Conservation (phyloP, 2,113 vertebrate genomes). For the Apodemus sylvaticus region DNA sequence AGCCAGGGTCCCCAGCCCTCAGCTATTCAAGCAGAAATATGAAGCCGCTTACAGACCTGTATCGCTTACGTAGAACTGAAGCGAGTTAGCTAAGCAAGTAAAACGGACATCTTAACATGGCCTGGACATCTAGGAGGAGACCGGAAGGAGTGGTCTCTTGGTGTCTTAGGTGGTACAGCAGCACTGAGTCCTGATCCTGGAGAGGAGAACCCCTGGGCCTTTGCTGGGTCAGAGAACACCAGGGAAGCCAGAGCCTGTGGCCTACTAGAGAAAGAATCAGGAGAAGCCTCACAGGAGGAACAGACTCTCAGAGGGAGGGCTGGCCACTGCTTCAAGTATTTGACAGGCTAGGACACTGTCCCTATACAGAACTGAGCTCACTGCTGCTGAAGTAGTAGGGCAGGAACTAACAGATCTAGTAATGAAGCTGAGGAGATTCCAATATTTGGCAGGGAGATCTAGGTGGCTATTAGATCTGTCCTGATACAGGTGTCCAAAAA, state of each 20-base stretch:
- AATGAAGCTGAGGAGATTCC: neutral
- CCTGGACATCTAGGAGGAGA: neutral
- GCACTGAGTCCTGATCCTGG: neutral
- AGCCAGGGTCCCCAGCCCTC: neutral
- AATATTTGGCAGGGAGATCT: too few relatives aligned
- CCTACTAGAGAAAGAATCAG: too few relatives aligned
- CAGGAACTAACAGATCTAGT: fast-evolving
- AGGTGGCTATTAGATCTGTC: neutral
- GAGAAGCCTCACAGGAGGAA: neutral
- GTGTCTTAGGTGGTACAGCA: too few relatives aligned
- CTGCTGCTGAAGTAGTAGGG: fast-evolving
- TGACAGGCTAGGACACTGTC: neutral
- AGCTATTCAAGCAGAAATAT: neutral
- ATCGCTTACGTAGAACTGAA: neutral
- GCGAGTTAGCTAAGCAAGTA: neutral
- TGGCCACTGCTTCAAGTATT: neutral
- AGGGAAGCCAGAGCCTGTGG: neutral
- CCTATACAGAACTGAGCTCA: neutral
- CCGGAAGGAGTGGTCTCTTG: neutral
- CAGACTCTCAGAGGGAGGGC: neutral
- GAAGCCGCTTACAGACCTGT: neutral
- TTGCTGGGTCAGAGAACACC: neutral
- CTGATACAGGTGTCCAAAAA: neutral
- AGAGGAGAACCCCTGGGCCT: neutral
- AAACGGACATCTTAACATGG: too few relatives aligned